Percentiles rank a stretch among this genome's conserved stretches.
phyloP scores from a whole-genome alignment of 1,140 invertebrate species.

The Dreissena polymorpha region DNA sequence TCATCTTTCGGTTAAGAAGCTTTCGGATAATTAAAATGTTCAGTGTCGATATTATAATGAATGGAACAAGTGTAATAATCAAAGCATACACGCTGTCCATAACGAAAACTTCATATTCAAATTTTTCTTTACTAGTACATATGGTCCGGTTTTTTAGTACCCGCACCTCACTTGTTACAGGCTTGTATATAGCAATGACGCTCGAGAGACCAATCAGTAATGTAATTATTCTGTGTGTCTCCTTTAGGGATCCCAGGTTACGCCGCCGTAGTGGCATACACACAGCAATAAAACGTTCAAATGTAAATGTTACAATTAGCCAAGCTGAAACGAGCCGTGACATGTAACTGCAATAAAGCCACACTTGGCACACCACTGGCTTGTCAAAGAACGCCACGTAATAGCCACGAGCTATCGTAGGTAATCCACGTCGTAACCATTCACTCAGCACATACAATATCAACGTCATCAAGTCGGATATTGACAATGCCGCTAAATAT shows the following conservation, averaged over 20 bases:
- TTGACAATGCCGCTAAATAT: constrained; percentile 64
- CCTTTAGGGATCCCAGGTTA: constrained; percentile 51
- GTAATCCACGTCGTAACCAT: constrained; percentile 64
- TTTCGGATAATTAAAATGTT: constrained; percentile 67
- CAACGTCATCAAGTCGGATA: constrained; percentile 62
- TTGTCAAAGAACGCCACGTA: constrained; percentile 57
- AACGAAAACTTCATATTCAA: constrained; percentile 56
- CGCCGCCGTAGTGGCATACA: constrained; percentile 63
- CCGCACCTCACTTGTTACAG: constrained; percentile 60
- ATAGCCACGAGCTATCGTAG: constrained; percentile 5
- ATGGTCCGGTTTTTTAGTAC: constrained; percentile 12
- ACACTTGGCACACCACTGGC: constrained; percentile 66
- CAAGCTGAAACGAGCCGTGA: constrained; percentile 72
- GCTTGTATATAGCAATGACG: constrained; percentile 65
- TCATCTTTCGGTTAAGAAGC: constrained; percentile 47
- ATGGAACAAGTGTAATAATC: constrained; percentile 66
- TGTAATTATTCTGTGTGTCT: constrained; percentile 54
- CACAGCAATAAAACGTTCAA: constrained; percentile 72
- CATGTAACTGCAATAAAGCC: constrained; percentile 68
- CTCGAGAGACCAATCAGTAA: constrained; percentile 41
- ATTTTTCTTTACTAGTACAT: constrained; percentile 53
- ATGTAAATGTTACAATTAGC: constrained; percentile 73
- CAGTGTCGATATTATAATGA: constrained; percentile 60
- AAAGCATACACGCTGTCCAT: constrained; percentile 66
- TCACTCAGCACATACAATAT: constrained; percentile 63